phyloP scores from a whole-genome alignment of 2,888 invertebrate species.

The Hemithea aestivaria region DNA sequence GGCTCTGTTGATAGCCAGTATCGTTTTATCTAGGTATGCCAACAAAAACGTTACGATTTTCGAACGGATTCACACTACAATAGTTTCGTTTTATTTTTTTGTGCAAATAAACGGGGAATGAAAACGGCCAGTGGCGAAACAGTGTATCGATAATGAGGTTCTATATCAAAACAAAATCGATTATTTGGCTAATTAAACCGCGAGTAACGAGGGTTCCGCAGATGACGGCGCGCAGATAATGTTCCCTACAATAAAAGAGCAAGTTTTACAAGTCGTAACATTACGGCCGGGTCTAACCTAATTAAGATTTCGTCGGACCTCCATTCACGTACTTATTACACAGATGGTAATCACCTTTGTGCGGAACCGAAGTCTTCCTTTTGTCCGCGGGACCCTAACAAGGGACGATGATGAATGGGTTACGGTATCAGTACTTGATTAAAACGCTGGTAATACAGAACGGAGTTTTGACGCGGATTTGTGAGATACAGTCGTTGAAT shows the following conservation, averaged over 20 bases:
- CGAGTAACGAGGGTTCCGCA: slow-evolving; percentile 24
- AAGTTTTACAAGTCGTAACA: slow-evolving; percentile 37
- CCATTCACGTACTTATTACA: slow-evolving; percentile 50
- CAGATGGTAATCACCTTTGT: slow-evolving; percentile 49
- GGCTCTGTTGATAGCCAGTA: slow-evolving; percentile 8
- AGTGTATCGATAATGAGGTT: slow-evolving; percentile 4
- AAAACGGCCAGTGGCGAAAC: neutral
- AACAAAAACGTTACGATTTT: slow-evolving; percentile 6
- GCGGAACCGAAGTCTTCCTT: slow-evolving; percentile 37
- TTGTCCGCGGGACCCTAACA: slow-evolving; percentile 42
- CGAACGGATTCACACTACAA: slow-evolving; percentile 1
- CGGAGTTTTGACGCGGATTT: slow-evolving; percentile 11
- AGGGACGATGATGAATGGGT: slow-evolving; percentile 43
- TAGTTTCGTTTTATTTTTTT: slow-evolving; percentile 5
- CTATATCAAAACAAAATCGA: slow-evolving; percentile 21
- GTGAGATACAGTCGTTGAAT: too few species aligned
- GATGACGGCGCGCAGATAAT: slow-evolving; percentile 27
- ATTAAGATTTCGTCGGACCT: slow-evolving; percentile 45
- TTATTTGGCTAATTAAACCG: slow-evolving; percentile 27
- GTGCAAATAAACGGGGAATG: slow-evolving; percentile 2
- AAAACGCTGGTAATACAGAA: slow-evolving; percentile 23
- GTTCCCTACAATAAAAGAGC: slow-evolving; percentile 32
- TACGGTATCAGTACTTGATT: slow-evolving; percentile 38
- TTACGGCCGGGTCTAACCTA: slow-evolving; percentile 33
- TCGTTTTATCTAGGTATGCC: slow-evolving; percentile 1